Evolutionary conservation across 2,888 invertebrate genomes (phyloP).

Genomic region (Lepeophtheirus nordmannii): DNA sequence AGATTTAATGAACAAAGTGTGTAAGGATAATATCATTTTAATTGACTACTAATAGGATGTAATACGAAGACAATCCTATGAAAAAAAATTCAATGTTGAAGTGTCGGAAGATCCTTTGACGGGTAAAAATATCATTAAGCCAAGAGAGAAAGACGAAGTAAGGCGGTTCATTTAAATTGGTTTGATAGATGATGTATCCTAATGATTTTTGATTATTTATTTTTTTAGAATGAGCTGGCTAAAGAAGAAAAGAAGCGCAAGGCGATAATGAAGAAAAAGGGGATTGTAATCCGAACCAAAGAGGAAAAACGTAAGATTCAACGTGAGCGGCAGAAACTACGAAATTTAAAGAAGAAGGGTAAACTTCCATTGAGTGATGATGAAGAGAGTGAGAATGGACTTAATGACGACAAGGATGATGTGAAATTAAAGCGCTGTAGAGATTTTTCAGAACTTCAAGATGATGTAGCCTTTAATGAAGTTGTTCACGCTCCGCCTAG

Average conservation of each 20-base stretch:
- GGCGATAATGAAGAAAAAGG: constrained; percentile 12
- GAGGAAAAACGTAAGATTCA: constrained; percentile 15
- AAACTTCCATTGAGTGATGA: not conserved
- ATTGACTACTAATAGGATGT: not conserved
- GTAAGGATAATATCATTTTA: too few species aligned
- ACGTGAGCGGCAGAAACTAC: constrained; percentile 2
- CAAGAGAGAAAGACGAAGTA: constrained; percentile 18
- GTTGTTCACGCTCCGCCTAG: constrained; percentile 16
- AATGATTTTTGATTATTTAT: too few species aligned
- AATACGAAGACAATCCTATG: constrained; percentile 5
- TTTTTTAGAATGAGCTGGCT: not conserved
- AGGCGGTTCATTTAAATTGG: not conserved
- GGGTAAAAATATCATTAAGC: constrained; percentile 6
- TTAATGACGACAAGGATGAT: not conserved
- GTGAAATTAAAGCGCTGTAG: not conserved
- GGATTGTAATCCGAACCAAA: constrained; percentile 4
- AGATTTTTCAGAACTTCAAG: constrained; percentile 11
- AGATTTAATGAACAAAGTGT: not conserved
- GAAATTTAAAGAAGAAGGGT: constrained; percentile 18
- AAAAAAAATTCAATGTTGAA: constrained; percentile 18
- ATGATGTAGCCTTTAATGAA: constrained; percentile 16
- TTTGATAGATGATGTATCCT: not conserved
- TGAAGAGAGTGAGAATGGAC: not conserved
- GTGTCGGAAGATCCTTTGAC: constrained; percentile 8
- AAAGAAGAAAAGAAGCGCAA: not conserved